These are phyloP conservation scores for Ophraella communa DNA, from an alignment of 2,888 invertebrate genomes.

Conservation along the genomic window DNA sequence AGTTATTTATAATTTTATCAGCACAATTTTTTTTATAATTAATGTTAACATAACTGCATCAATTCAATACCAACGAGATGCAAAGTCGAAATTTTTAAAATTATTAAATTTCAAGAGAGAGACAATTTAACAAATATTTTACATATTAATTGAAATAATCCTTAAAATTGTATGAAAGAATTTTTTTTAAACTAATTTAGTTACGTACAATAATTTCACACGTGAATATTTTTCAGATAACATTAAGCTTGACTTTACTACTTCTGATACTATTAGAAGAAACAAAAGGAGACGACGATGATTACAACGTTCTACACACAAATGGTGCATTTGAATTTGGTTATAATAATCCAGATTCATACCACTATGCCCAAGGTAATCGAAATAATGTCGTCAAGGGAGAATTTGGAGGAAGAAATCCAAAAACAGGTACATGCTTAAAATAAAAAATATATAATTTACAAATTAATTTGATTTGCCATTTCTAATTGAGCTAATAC, in stretches of 20 bases:
- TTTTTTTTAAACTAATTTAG: not conserved
- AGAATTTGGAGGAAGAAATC: slow-evolving; percentile 75
- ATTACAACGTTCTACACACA: slow-evolving; percentile 69
- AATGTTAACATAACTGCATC: too few species aligned
- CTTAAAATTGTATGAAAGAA: too few species aligned
- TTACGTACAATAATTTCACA: not conserved
- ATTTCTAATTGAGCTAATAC: too few species aligned
- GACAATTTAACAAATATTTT: too few species aligned
- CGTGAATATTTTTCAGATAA: slow-evolving; percentile 34
- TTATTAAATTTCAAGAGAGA: too few species aligned
- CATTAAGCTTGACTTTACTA: slow-evolving; percentile 37
- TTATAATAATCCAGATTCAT: slow-evolving; percentile 74
- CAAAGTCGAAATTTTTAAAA: too few species aligned
- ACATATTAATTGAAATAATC: too few species aligned
- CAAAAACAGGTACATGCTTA: slow-evolving; percentile 64
- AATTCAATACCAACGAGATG: too few species aligned
- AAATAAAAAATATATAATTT: not conserved
- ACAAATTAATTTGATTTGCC: not conserved
- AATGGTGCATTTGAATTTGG: slow-evolving; percentile 81
- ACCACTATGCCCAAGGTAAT: slow-evolving; percentile 72
- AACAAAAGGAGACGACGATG: slow-evolving; percentile 59
- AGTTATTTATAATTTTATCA: too few species aligned
- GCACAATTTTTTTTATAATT: too few species aligned
- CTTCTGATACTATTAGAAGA: slow-evolving; percentile 30
- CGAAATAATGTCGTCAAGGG: slow-evolving; percentile 72